Conservation (phyloP, 2,113 vertebrate genomes). For the Budorcas taxicolor region DNA sequence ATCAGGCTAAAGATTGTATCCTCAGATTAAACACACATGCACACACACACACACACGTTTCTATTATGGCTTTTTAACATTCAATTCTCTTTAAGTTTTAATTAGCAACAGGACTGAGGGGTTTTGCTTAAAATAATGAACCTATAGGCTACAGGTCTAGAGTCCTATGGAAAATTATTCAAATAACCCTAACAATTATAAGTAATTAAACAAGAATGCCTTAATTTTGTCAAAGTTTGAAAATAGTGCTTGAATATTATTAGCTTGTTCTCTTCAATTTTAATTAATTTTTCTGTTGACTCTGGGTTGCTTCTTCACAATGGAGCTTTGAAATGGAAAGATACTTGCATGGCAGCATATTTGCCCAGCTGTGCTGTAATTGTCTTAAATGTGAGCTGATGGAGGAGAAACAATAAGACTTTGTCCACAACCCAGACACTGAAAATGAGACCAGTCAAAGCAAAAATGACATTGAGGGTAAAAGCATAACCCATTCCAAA, state of each 20-base stretch:
- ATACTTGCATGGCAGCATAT: neutral
- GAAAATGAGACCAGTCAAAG: constrained; percentile 6
- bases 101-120: neutral
- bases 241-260: constrained; percentile 32
- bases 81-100: neutral
- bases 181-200: constrained; percentile 10
- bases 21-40: neutral
- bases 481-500: neutral
- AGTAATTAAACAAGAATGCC: constrained; percentile 18
- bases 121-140: neutral
- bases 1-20: neutral
- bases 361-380: constrained; percentile 48
- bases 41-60: neutral
- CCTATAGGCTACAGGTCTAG: neutral
- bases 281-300: constrained; percentile 49
- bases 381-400: constrained; percentile 47
- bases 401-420: constrained; percentile 26
- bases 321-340: constrained; percentile 42
- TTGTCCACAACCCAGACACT: neutral
- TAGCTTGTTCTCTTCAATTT: constrained; percentile 7
- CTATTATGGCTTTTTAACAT: neutral
- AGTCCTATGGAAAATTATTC: neutral
- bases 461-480: neutral
- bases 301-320: constrained; percentile 19
- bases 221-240: constrained; percentile 31